phyloP scores from a whole-genome alignment of 1,140 invertebrate species.

The Panagrolaimus sp. region DNA sequence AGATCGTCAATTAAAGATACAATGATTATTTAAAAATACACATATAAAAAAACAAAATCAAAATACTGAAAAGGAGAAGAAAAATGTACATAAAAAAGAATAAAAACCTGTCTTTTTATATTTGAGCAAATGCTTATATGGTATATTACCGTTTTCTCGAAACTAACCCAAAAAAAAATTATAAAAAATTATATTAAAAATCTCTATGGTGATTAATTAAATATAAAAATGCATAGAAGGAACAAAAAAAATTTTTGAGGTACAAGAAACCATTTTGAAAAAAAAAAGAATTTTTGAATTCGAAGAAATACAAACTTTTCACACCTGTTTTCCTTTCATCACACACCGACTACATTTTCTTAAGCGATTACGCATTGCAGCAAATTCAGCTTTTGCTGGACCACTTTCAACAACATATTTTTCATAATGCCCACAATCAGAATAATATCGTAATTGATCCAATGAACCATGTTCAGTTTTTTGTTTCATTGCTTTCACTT shows the following conservation, averaged over 20 bases:
- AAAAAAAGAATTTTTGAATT: background rate
- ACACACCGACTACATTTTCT: slow-evolving; percentile 32
- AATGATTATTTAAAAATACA: no score
- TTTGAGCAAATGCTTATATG: no score
- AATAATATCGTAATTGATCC: slow-evolving; percentile 25
- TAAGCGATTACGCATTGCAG: slow-evolving; percentile 28
- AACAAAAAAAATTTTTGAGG: slow-evolving; percentile 4
- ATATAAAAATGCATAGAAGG: slow-evolving; percentile 15
- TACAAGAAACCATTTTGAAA: slow-evolving; percentile 9
- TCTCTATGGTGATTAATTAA: background rate
- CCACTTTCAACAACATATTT: slow-evolving; percentile 37
- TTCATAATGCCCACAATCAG: slow-evolving; percentile 37
- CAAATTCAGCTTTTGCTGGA: slow-evolving; percentile 30
- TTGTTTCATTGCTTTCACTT: slow-evolving; percentile 11
- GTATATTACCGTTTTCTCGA: no score
- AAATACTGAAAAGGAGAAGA: no score
- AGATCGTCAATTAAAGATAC: no score
- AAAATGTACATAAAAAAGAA: no score
- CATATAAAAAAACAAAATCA: no score
- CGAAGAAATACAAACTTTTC: no score
- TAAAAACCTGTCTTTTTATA: no score
- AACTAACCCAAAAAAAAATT: no score
- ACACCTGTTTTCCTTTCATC: background rate
- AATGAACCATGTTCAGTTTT: background rate
- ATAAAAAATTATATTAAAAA: no score